Evolutionary conservation across 2,113 vertebrate genomes (phyloP).

Genomic region (Prunella himalayana): DNA sequence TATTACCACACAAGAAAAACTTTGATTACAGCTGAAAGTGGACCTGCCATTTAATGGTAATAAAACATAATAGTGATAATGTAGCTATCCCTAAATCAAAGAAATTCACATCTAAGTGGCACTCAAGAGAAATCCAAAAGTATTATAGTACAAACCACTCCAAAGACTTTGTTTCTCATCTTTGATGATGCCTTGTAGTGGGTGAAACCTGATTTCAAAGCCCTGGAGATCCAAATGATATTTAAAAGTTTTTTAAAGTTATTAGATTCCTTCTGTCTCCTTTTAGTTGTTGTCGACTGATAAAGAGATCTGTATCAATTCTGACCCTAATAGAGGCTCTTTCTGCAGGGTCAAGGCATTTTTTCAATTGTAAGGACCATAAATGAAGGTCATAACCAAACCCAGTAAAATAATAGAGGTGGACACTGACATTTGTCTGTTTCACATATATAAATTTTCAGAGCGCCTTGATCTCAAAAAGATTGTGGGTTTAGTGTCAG

Average conservation of each 20-base stretch:
- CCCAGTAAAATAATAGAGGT: background rate
- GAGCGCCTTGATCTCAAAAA: background rate
- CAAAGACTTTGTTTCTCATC: background rate
- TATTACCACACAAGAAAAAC: background rate
- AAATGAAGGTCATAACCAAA: background rate
- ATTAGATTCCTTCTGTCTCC: background rate
- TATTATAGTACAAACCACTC: background rate
- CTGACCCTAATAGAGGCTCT: background rate
- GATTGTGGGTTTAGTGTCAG: background rate
- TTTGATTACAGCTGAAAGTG: background rate
- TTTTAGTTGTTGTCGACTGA: background rate
- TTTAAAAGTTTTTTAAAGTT: background rate
- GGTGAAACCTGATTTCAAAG: background rate
- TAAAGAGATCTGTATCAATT: background rate
- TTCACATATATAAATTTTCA: background rate
- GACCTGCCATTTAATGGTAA: background rate
- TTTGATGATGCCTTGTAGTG: background rate
- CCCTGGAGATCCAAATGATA: background rate
- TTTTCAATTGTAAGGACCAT: background rate
- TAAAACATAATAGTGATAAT: background rate
- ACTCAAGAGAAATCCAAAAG: background rate
- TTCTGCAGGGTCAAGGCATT: background rate
- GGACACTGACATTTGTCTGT: background rate
- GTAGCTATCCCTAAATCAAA: background rate
- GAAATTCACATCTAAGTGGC: background rate